Evolutionary conservation across 1,140 invertebrate genomes (phyloP).

Genomic region (Megathymus violae): DNA sequence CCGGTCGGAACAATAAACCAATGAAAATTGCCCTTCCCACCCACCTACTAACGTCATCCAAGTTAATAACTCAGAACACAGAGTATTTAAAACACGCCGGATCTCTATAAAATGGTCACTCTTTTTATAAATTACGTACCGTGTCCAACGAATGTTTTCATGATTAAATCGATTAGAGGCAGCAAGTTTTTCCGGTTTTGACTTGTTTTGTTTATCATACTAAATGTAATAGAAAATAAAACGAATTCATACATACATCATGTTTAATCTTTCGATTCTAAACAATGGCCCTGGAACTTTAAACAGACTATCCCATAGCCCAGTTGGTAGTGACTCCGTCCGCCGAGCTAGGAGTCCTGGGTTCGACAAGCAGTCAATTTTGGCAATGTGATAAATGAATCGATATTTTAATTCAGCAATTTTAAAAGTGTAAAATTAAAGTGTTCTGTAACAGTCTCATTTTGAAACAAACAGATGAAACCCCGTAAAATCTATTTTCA

Average conservation of each 20-base stretch:
- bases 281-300: too few relatives aligned
- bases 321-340: too few relatives aligned
- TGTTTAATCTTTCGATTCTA: too few relatives aligned
- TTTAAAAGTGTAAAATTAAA: slow-evolving; percentile 39
- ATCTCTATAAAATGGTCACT: slow-evolving; percentile 23
- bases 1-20: slow-evolving; percentile 54
- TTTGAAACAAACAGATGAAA: slow-evolving; percentile 42
- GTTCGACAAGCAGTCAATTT: too few relatives aligned
- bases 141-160: slow-evolving; percentile 17
- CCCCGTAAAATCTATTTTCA: slow-evolving; percentile 54
- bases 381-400: too few relatives aligned
- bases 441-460: slow-evolving; percentile 39
- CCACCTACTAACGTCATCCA: slow-evolving; percentile 35
- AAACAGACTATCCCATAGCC: too few relatives aligned
- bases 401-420: too few relatives aligned
- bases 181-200: slow-evolving; percentile 21
- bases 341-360: too few relatives aligned
- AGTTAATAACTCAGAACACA: slow-evolving; percentile 9
- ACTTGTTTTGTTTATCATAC: not conserved
- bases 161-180: slow-evolving; percentile 20
- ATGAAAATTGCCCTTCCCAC: slow-evolving; percentile 59
- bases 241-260: too few relatives aligned
- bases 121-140: slow-evolving; percentile 1
- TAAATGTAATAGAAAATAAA: too few relatives aligned
- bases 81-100: slow-evolving; percentile 17